A percentile compares a stretch with the other conserved stretches of the same genome.
Conservation (phyloP, 2,888 invertebrate species). For the Branchipolynoe longqiensis region DNA sequence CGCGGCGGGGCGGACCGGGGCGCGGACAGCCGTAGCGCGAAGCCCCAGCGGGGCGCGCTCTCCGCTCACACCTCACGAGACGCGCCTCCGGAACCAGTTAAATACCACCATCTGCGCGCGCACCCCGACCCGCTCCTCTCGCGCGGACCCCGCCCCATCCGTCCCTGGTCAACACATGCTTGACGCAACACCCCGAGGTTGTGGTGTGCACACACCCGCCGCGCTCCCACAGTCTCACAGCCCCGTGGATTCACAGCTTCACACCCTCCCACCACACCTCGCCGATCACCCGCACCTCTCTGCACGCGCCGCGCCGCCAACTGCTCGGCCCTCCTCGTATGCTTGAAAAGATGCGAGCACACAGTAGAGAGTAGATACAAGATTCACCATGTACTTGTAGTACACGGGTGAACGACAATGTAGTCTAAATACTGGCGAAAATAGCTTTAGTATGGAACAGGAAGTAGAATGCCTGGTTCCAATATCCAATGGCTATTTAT, state of each 20-base stretch:
- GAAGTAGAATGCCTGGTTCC: no score
- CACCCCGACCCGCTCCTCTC: neutral
- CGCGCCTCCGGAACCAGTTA: constrained; percentile 24
- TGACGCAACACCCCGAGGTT: neutral
- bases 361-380: no score
- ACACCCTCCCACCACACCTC: neutral
- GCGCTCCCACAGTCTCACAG: constrained; percentile 31
- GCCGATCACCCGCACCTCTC: no score
- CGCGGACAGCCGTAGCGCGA: constrained; percentile 41
- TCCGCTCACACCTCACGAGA: constrained; percentile 38
- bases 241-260: neutral
- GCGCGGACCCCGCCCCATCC: neutral
- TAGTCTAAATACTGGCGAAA: no score
- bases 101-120: constrained; percentile 41
- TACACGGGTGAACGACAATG: no score
- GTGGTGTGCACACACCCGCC: neutral
- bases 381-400: no score
- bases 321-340: no score
- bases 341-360: no score
- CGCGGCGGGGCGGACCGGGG: constrained; percentile 1
- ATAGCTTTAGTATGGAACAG: no score
- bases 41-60: constrained; percentile 36
- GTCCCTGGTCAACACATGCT: constrained; percentile 48
- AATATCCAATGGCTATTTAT: no score
- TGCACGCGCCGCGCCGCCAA: no score